Base-by-base conservation (phyloP, 1,140 invertebrate genomes). In the Drosophila pandora region DNA sequence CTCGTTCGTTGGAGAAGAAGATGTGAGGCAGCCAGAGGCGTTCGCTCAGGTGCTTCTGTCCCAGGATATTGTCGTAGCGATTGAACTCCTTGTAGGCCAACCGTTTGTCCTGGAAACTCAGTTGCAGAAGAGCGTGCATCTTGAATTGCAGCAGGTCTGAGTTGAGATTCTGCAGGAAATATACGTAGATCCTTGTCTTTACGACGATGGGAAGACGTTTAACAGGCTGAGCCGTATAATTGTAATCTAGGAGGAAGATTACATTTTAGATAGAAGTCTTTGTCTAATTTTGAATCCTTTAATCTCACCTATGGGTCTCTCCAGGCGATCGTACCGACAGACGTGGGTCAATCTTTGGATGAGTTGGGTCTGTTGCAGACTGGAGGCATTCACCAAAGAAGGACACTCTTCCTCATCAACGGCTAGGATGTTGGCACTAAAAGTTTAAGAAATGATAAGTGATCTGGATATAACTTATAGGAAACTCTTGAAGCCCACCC, bases 131-230 rank as follows among this genome's bases (percentile, higher is more conserved):
- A 75, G 96, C 95, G 75, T 96, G 95, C n/a, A 96, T 94, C 85
- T 96, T 96, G 87, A 97, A 97, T 93, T 96, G 95, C 94, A 96
- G 91, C 91, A 95, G 95, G 90, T 96, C 95, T 0, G 95, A 95
- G 90, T 96, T 95, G 39, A 95, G 95, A 7, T 95, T 95, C 79
- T 95, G 95, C 68, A 96, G 94, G 60, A 95, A 95, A 81, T 96
- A 96, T 39, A 96, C 94, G 67, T 95, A 95, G 50, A 95, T 94
- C 75, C 94, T 93, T 23, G 94, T 93, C 57, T 93, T 94, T 0
- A 96, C 94, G 54, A 93, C 93, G 9, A 95, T 93, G 2, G 95
- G 94, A 2, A 85, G 23, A 3, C 79, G 84, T 43, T 87, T 65
- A 83, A 2, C 81, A 71, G 28, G 49, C 9, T 47, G 43, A 21